Base-by-base conservation (phyloP, 2,113 vertebrate species). In the Microtus oregoni region DNA sequence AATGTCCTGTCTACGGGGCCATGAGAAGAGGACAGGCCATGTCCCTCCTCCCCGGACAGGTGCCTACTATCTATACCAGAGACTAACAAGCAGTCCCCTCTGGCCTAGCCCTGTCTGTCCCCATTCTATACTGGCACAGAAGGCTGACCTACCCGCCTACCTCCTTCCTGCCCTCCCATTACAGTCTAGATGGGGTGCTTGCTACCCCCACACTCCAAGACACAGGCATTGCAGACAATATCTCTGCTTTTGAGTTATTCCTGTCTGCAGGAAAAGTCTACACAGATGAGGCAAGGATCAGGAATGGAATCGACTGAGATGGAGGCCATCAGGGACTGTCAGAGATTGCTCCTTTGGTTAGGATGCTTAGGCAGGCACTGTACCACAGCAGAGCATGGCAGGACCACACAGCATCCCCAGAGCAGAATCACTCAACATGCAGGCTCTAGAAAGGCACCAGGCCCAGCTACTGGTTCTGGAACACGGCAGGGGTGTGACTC, bases 211-310 rank as follows among this genome's bases (percentile, higher is more conserved):
- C 19, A 72, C 63, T 13, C 4, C 6, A 0, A 78, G 86, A 89
- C 86, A n/a, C 89, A 50, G 89, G 55, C 65, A 76, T 50, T 61
- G 24, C 55, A 83, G 90, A 88, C 72, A 86, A 63, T 68, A 77
- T 41, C 77, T 47, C 91, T 92, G 82, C 77, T 85, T 92, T 55
- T 26, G 12, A 85, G 85, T 92, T 96, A 93, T 94, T 73, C 92
- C 89, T 4, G 14, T 79, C 91, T 91, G 65, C 52, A 78, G 87
- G 94, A 70, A 94, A 91, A 91, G 32, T 22, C 0, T 0, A 5
- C 75, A 82, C 52, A 75, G 86, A 87, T 47, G 91, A 94, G 52
- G 67, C 22, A 91, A 90, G 63, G 68, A 52, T 44, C 47, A 12
- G 58, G 58, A 58, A 58, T 0, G 17, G 47, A 86, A n/a, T 30